These are phyloP conservation scores for Falco biarmicus DNA, from an alignment of 2,797 vertebrate species.

Conservation along the genomic window DNA sequence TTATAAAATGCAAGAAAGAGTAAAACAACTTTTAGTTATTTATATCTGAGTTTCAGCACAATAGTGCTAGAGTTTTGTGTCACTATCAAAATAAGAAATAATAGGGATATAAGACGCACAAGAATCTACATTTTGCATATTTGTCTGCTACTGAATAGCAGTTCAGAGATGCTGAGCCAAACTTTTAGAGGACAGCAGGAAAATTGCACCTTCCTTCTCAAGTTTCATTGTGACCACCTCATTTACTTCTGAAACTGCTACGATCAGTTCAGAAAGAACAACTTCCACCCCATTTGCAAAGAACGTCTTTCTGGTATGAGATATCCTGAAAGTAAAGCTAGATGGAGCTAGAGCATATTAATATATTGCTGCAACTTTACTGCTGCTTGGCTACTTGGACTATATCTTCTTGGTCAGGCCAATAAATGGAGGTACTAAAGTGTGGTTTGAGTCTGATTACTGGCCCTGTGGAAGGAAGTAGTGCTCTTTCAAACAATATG, in stretches of 20 bases:
- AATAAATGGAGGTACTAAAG: not conserved
- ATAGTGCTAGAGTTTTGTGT: not conserved
- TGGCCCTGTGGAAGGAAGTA: not conserved
- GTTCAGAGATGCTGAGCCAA: not conserved
- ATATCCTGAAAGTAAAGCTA: constrained; percentile 61
- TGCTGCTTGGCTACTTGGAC: not conserved
- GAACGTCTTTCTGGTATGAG: not conserved
- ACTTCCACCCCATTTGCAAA: not conserved
- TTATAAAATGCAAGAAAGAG: not conserved
- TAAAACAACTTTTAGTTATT: not conserved
- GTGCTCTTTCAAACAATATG: not conserved
- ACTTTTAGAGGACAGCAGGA: accelerated
- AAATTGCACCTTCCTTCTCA: not conserved
- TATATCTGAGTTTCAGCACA: not conserved
- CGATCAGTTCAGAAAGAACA: not conserved
- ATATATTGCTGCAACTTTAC: not conserved
- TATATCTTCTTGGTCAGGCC: not conserved
- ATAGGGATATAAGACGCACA: not conserved
- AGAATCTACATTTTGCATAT: not conserved
- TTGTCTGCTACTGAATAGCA: not conserved
- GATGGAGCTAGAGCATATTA: constrained; percentile 74
- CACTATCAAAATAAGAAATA: not conserved
- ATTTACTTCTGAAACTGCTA: not conserved
- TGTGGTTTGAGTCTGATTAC: not conserved
- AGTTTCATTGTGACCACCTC: not conserved